phyloP scores from a whole-genome alignment of 2,797 vertebrate species.

The Arrhamphus sclerolepis region DNA sequence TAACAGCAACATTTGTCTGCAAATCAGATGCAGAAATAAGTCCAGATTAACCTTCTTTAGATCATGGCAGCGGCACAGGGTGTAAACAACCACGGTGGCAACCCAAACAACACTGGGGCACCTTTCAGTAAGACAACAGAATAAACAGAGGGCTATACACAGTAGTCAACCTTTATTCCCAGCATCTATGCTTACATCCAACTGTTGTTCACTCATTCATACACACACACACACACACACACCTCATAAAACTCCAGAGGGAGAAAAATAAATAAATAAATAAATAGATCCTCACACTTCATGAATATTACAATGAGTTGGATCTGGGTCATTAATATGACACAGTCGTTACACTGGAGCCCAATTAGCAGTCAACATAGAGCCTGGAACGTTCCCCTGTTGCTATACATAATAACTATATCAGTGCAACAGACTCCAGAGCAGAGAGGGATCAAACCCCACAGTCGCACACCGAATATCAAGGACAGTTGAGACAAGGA shows the following conservation, averaged over 20 bases:
- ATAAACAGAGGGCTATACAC: constrained; percentile 35
- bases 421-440: constrained; percentile 56
- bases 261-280: constrained; percentile 57
- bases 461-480: constrained; percentile 41
- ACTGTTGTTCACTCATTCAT: constrained; percentile 2
- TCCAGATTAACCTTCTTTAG: constrained; percentile 34
- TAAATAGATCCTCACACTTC: constrained; percentile 62
- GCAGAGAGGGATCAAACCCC: constrained; percentile 57
- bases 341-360: constrained; percentile 77
- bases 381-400: constrained; percentile 64
- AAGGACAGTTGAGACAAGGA: constrained; percentile 33
- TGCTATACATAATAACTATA: constrained; percentile 73
- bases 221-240: constrained; percentile 3
- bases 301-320: constrained; percentile 79
- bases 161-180: constrained; percentile 56
- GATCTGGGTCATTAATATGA: constrained; percentile 85
- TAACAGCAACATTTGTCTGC: constrained; percentile 14
- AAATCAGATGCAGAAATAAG: constrained; percentile 53
- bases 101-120: neutral
- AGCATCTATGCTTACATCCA: constrained; percentile 14
- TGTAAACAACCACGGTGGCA: constrained; percentile 21
- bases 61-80: constrained; percentile 4
- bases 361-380: constrained; percentile 81
- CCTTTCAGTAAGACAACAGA: constrained; percentile 62
- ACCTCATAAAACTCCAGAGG: constrained; percentile 40